Percentiles rank a stretch among this genome's conserved stretches.
phyloP scores from a whole-genome alignment of 2,888 invertebrate species.

The Ichneumon xanthorius region DNA sequence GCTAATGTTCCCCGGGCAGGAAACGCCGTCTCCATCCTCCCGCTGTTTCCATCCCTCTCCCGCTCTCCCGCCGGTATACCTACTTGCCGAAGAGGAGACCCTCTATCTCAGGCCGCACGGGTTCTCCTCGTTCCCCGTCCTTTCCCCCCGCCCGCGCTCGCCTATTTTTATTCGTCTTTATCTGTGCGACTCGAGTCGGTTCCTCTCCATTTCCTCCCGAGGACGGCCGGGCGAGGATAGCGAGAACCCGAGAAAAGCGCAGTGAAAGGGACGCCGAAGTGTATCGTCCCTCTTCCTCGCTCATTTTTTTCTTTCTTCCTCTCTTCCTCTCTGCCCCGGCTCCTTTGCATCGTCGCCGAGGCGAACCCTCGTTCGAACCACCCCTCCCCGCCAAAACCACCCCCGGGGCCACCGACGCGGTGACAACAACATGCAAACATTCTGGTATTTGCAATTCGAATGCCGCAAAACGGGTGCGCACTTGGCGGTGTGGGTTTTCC shows the following conservation, averaged over 20 bases:
- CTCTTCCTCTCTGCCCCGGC: slow-evolving; percentile 56
- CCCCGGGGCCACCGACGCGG: slow-evolving; percentile 80
- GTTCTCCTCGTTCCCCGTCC: slow-evolving; percentile 19
- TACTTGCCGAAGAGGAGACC: slow-evolving; percentile 18
- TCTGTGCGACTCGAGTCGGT: slow-evolving; percentile 84
- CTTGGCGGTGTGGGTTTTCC: slow-evolving; percentile 63
- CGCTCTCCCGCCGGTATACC: slow-evolving; percentile 32
- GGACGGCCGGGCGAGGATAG: slow-evolving; percentile 73
- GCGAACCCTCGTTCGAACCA: slow-evolving; percentile 64
- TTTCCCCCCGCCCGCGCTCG: slow-evolving; percentile 71
- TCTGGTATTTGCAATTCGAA: slow-evolving; percentile 85
- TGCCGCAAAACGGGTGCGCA: slow-evolving; percentile 81
- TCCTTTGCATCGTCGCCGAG: slow-evolving; percentile 63
- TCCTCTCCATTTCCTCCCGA: slow-evolving; percentile 85
- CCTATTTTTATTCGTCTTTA: slow-evolving; percentile 85
- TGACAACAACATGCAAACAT: slow-evolving; percentile 85
- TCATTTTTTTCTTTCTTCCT: slow-evolving; percentile 46
- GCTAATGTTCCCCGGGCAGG: slow-evolving; percentile 85
- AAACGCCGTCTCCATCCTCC: slow-evolving; percentile 84
- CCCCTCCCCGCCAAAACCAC: slow-evolving; percentile 61
- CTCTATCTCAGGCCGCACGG: slow-evolving; percentile 44
- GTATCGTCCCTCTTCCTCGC: slow-evolving; percentile 70
- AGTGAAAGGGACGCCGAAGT: slow-evolving; percentile 40
- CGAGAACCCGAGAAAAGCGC: slow-evolving; percentile 35
- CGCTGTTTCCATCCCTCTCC: slow-evolving; percentile 55